Conservation (phyloP, 2,888 invertebrate species). For the Parascotia fuliginaria region DNA sequence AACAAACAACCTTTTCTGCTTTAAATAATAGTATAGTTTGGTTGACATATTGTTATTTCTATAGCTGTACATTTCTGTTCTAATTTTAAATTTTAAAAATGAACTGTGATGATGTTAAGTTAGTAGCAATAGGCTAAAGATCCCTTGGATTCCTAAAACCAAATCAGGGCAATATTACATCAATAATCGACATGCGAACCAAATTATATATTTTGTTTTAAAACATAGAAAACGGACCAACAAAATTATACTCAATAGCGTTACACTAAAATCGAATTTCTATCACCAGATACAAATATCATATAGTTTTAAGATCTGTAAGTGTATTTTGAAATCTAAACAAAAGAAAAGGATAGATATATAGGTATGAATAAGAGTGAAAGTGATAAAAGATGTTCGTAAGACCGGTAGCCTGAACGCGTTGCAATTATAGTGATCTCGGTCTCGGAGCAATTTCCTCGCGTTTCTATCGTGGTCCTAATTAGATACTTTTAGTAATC, state of each 20-base stretch:
- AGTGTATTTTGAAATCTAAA: conserved; percentile 56
- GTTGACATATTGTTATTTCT: too few relatives aligned
- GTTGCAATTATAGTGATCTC: conserved; percentile 75
- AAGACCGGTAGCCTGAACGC: conserved; percentile 77
- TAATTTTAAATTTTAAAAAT: too few relatives aligned
- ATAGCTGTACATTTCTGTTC: too few relatives aligned
- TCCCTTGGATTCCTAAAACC: conserved; percentile 20
- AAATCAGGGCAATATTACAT: conserved; percentile 33
- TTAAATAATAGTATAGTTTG: too few relatives aligned
- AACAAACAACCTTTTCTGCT: too few relatives aligned
- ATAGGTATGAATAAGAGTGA: conserved; percentile 46
- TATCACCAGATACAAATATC: conserved; percentile 14
- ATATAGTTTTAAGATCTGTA: conserved; percentile 32
- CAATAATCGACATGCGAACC: conserved; percentile 30
- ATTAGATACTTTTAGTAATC: conserved; percentile 80
- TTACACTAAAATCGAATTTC: conserved; percentile 25
- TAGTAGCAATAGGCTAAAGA: too few relatives aligned
- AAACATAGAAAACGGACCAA: too few relatives aligned
- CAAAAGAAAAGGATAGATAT: conserved; percentile 52
- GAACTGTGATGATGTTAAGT: too few relatives aligned
- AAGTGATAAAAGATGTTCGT: conserved; percentile 62
- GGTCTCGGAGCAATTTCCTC: conserved; percentile 71
- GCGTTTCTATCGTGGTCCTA: conserved; percentile 72
- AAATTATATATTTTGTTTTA: conserved; percentile 11
- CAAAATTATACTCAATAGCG: conserved; percentile 21